Conservation (phyloP, 2,113 vertebrate genomes). For the Edolisoma coerulescens region DNA sequence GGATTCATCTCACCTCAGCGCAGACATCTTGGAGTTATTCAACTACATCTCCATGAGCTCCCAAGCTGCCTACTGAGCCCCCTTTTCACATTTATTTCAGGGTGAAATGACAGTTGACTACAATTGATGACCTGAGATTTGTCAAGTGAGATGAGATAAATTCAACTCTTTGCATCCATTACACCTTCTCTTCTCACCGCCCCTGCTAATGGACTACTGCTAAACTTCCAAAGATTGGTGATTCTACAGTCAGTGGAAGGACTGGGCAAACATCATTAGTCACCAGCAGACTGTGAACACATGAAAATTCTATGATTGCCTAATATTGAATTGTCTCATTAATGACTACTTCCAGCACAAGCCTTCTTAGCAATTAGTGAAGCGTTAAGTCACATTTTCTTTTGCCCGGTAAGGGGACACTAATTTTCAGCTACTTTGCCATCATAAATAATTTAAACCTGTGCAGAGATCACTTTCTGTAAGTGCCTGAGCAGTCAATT, state of each 20-base stretch:
- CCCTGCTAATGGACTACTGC: not conserved
- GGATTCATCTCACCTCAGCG: not conserved
- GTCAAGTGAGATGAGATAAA: not conserved
- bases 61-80: not conserved
- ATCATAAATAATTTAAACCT: constrained; percentile 49
- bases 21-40: not conserved
- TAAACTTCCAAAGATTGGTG: not conserved
- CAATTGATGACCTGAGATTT: not conserved
- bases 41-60: not conserved
- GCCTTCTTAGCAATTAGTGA: constrained; percentile 23
- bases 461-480: not conserved
- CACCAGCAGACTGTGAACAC: not conserved
- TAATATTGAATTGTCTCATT: not conserved
- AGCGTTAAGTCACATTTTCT: constrained; percentile 1
- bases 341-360: constrained; percentile 21
- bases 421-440: constrained; percentile 56
- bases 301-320: not conserved
- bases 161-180: not conserved
- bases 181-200: not conserved
- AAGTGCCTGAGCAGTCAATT: constrained; percentile 39
- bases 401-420: not conserved
- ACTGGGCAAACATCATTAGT: not conserved
- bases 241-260: not conserved
- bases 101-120: not conserved
- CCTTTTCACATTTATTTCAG: not conserved